Conservation (phyloP, 2,888 invertebrate genomes). For the Cataglyphis livida region DNA sequence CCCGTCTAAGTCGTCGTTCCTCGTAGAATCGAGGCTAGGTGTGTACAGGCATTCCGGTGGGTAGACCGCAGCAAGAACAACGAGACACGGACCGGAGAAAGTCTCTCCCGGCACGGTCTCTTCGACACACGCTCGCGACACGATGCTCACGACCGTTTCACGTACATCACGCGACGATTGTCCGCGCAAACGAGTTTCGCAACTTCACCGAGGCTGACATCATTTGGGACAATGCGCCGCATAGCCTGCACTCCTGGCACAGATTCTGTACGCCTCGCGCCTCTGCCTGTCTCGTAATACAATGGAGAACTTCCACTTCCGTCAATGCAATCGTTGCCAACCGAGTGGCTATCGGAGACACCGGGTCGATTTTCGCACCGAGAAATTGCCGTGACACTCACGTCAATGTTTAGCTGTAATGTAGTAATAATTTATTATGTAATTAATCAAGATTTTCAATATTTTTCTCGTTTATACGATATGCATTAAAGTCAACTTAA, state of each 20-base stretch:
- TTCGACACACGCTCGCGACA: constrained; percentile 27
- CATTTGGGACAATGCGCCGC: constrained; percentile 77
- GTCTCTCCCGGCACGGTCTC: background rate
- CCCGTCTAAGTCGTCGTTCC: constrained; percentile 60
- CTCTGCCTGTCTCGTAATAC: constrained; percentile 60
- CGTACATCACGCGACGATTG: constrained; percentile 66
- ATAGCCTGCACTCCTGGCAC: constrained; percentile 77
- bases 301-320: constrained; percentile 73
- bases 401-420: background rate
- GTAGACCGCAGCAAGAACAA: constrained; percentile 70
- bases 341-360: constrained; percentile 37
- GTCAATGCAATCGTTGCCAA: constrained; percentile 66
- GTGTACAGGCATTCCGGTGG: constrained; percentile 78
- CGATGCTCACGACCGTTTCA: background rate
- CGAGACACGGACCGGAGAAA: constrained; percentile 52
- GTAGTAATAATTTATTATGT: background rate
- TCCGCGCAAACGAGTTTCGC: constrained; percentile 77
- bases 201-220: constrained; percentile 75
- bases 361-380: background rate
- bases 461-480: background rate
- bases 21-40: constrained; percentile 70
- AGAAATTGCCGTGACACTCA: constrained; percentile 15
- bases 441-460: background rate
- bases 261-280: constrained; percentile 75
- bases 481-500: background rate